A percentile compares a stretch with the other conserved stretches of the same genome.
Conservation (phyloP, 2,797 vertebrate species). For the Rhinella marina region DNA sequence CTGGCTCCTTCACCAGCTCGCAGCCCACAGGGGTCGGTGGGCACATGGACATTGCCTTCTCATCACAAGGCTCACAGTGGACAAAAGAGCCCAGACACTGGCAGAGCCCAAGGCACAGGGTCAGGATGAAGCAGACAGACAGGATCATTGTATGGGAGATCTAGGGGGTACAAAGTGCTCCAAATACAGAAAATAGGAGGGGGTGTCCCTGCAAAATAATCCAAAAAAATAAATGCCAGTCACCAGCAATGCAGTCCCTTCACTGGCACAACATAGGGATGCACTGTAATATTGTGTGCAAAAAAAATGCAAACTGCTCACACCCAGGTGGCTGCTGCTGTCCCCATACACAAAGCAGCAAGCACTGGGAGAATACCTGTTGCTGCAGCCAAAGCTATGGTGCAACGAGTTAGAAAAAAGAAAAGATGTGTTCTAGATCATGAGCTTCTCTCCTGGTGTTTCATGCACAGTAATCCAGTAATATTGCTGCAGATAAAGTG, state of each 20-base stretch:
- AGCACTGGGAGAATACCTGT: conserved; percentile 46
- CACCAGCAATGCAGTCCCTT: background rate
- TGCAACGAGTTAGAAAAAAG: conserved; percentile 47
- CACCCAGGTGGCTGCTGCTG: conserved; percentile 43
- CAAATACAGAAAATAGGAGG: background rate
- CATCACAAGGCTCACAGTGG: conserved; percentile 95
- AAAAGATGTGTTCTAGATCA: conserved; percentile 8
- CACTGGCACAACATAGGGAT: background rate
- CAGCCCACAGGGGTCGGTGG: conserved; percentile 91
- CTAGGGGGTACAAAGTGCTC: conserved; percentile 27
- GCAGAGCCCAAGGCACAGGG: conserved; percentile 83
- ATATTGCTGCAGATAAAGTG: conserved; percentile 16
- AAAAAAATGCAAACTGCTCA: conserved; percentile 6
- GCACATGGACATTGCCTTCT: conserved; percentile 94
- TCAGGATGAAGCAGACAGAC: conserved; percentile 81
- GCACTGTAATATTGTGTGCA: background rate
- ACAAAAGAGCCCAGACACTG: conserved; percentile 88
- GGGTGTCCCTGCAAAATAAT: conserved; percentile 13
- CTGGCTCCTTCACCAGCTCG: conserved; percentile 96
- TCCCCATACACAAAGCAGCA: conserved; percentile 45
- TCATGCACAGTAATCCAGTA: conserved; percentile 27
- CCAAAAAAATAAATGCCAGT: conserved; percentile 17
- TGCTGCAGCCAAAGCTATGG: conserved; percentile 53
- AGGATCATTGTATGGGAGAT: conserved; percentile 71
- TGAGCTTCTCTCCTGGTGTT: conserved; percentile 11